Conservation (phyloP, 2,797 vertebrate genomes). For the Capromys pilorides region DNA sequence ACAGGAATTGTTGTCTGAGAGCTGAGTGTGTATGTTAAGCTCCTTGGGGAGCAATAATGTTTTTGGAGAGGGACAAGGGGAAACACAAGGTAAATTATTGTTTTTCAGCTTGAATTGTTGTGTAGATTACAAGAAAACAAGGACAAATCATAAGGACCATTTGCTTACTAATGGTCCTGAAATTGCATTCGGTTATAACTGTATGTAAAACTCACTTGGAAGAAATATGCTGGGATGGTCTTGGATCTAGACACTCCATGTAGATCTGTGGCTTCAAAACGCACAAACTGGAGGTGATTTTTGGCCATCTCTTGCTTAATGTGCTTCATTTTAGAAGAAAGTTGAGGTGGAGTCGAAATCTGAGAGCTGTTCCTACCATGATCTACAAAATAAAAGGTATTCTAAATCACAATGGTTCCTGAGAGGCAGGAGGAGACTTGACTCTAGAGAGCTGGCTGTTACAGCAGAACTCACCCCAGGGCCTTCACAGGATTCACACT, state of each 20-base stretch:
- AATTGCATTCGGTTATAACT: slow-evolving; percentile 46
- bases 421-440: slow-evolving; percentile 1
- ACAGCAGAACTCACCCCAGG: background rate
- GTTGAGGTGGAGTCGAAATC: slow-evolving; percentile 84
- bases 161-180: background rate
- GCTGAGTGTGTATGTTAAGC: slow-evolving; percentile 41
- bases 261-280: slow-evolving; percentile 95
- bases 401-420: slow-evolving; percentile 9
- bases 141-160: slow-evolving; percentile 19
- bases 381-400: slow-evolving; percentile 83
- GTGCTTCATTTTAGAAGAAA: slow-evolving; percentile 90
- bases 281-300: slow-evolving; percentile 92
- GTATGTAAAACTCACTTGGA: slow-evolving; percentile 89
- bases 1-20: slow-evolving; percentile 51
- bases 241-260: slow-evolving; percentile 96
- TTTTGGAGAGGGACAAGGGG: background rate
- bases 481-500: background rate
- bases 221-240: slow-evolving; percentile 94
- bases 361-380: slow-evolving; percentile 81
- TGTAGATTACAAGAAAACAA: slow-evolving; percentile 13
- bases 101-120: slow-evolving; percentile 66
- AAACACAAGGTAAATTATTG: slow-evolving; percentile 61
- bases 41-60: slow-evolving; percentile 58
- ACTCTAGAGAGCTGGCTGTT: background rate
- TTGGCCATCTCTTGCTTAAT: slow-evolving; percentile 94